Base-by-base conservation (phyloP, 2,888 invertebrate genomes). In the Mesorhabditis belari region DNA sequence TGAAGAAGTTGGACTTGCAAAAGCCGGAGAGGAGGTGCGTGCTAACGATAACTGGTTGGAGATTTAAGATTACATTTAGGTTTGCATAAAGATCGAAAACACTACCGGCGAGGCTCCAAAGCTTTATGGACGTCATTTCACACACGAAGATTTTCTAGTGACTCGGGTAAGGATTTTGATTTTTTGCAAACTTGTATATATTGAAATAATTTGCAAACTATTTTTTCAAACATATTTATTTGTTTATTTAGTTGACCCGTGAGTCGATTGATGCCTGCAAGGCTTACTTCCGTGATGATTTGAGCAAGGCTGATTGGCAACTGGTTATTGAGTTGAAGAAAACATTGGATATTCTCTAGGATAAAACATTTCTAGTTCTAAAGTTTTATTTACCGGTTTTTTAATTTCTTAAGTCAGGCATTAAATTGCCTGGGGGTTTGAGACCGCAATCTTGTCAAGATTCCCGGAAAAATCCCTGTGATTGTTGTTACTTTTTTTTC, bases 251-350 rank as follows among this genome's bases (percentile, higher is more conserved):
- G 93, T 95, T 98, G 80, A 90, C 91, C 57, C 88, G 98, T 60
- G 91, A 94, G 81, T 94, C 94, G 69, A 99, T 99, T 81, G 96
- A 99, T 84, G 95, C 93, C 6, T 95, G 96, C 85, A 99, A 99
- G 85, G 91, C 95, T 78, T 93, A 95, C 85, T 99, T 98, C 88
- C 87, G 98, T 68, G 95, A 95, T 77, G 98, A 99, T 83, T 87
- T 99, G 78, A 85, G 89, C 81, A 98, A 95, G 85, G 88, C 89
- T 71, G 98, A 99, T 83, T 99, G 98, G 98, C 90, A 91, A 82
- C 85, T 99, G 67, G 93, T 98, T 89, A 90, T 96, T 63, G 95
- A 98, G 85, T 85, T 99, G 81, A 99, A 99, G 85, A 96, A 95
- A 84, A 85, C 89, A 78, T 94, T 99, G 86, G 88, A 92, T 83